A percentile compares a stretch with the other conserved stretches of the same genome.
Conservation (phyloP, 2,113 vertebrate genomes). For the Pelvicachromis taeniatus region DNA sequence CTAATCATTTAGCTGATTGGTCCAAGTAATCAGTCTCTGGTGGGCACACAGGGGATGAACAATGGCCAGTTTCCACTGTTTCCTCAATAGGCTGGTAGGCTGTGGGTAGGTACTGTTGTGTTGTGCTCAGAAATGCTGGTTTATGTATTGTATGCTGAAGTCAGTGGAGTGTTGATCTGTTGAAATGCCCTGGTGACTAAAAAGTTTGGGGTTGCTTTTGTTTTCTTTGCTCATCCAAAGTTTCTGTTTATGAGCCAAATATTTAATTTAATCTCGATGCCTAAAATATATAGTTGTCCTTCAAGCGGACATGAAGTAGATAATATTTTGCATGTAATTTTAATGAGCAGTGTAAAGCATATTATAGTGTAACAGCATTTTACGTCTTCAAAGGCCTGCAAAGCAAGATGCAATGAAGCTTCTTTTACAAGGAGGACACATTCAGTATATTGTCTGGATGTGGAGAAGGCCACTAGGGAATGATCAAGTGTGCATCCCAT, state of each 20-base stretch:
- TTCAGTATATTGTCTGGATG: conserved; percentile 62
- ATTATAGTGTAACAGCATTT: conserved; percentile 31
- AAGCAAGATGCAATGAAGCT: conserved; percentile 33
- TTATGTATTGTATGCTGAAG: neutral
- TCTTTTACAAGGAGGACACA: conserved; percentile 62
- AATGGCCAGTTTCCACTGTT: conserved; percentile 23
- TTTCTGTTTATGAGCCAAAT: conserved; percentile 31
- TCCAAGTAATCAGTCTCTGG: conserved; percentile 68
- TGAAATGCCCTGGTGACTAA: neutral
- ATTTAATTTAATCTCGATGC: conserved; percentile 21
- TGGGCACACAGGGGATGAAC: conserved; percentile 54
- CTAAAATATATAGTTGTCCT: conserved; percentile 15
- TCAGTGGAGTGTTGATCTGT: neutral
- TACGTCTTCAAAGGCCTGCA: conserved; percentile 59
- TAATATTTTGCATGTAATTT: conserved; percentile 47
- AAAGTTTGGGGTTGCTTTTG: neutral
- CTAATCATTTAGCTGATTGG: conserved; percentile 74
- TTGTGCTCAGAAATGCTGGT: neutral
- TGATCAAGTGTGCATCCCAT: conserved; percentile 79
- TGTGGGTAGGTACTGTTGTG: neutral
- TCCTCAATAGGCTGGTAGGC: neutral
- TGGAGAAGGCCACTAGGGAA: conserved; percentile 77
- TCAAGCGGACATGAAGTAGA: neutral
- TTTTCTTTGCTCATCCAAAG: neutral
- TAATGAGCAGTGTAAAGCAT: conserved; percentile 44